Conservation (phyloP, 92 coral and sea anemone genomes). For the Muricea muricata region DNA sequence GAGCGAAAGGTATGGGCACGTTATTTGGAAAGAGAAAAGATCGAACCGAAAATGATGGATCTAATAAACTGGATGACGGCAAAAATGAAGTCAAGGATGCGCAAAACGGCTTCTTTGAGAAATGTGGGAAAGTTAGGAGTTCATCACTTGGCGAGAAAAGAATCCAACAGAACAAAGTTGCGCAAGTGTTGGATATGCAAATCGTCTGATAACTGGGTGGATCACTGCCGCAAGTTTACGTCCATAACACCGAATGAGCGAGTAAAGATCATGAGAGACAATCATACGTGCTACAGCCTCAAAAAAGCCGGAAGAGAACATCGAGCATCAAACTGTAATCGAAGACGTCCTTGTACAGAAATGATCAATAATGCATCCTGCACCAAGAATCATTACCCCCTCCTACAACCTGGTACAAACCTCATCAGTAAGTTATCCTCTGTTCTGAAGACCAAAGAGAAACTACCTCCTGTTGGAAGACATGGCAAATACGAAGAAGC, state of each 20-base stretch:
- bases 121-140: background rate
- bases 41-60: slow-evolving; percentile 54
- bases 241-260: background rate
- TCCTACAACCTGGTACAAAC: slow-evolving; percentile 7
- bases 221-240: slow-evolving; percentile 49
- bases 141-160: background rate
- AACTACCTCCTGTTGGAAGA: slow-evolving; percentile 45
- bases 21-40: slow-evolving; percentile 13
- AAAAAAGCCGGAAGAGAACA: slow-evolving; percentile 53
- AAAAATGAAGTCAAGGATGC: slow-evolving; percentile 24
- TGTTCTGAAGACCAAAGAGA: background rate
- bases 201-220: slow-evolving; percentile 50
- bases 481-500: slow-evolving; percentile 3
- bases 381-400: slow-evolving; percentile 4
- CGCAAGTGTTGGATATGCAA: slow-evolving; percentile 48
- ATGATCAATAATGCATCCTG: slow-evolving; percentile 33
- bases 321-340: slow-evolving; percentile 36
- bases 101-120: slow-evolving; percentile 3
- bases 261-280: slow-evolving; percentile 38
- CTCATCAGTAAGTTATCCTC: slow-evolving; percentile 1
- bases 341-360: slow-evolving; percentile 34
- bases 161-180: background rate
- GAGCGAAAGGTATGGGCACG: slow-evolving; percentile 64
- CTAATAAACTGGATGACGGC: slow-evolving; percentile 9
- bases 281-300: slow-evolving; percentile 38